Conservation (phyloP, 1,140 invertebrate species). For the Macrotrachela quadricornifera region DNA sequence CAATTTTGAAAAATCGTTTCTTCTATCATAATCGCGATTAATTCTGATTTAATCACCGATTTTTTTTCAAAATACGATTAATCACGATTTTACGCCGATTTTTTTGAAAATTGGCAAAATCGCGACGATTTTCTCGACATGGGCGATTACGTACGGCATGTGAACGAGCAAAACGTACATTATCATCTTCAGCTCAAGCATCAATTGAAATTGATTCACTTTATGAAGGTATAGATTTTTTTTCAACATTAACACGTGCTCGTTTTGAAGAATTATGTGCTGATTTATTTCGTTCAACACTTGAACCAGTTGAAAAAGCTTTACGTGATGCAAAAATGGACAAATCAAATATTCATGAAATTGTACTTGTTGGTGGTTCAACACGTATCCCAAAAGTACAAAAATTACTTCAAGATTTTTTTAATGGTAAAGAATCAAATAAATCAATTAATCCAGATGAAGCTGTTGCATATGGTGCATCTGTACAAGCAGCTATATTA, state of each 20-base stretch:
- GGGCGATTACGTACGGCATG: conserved; percentile 29
- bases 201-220: conserved; percentile 16
- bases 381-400: conserved; percentile 43
- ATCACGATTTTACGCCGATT: no score
- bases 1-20: no score
- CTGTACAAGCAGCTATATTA: no score
- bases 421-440: conserved; percentile 26
- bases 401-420: conserved; percentile 29
- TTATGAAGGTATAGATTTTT: conserved; percentile 8
- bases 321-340: conserved; percentile 24
- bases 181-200: conserved; percentile 20
- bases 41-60: no score
- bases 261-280: conserved; percentile 17
- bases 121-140: no score
- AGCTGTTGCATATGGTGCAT: conserved; percentile 39
- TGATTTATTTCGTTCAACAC: conserved; percentile 21
- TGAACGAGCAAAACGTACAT: conserved; percentile 17
- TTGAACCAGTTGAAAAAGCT: conserved; percentile 24
- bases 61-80: no score
- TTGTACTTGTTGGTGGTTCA: conserved; percentile 40
- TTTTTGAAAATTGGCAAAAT: no score
- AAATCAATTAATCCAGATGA: conserved; percentile 33
- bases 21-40: no score
- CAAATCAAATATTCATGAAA: conserved; percentile 31
- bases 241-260: conserved; percentile 8